A percentile compares a stretch with the other conserved stretches of the same genome.
Conservation (phyloP, 2,797 vertebrate species). For the Glyptemys insculpta region DNA sequence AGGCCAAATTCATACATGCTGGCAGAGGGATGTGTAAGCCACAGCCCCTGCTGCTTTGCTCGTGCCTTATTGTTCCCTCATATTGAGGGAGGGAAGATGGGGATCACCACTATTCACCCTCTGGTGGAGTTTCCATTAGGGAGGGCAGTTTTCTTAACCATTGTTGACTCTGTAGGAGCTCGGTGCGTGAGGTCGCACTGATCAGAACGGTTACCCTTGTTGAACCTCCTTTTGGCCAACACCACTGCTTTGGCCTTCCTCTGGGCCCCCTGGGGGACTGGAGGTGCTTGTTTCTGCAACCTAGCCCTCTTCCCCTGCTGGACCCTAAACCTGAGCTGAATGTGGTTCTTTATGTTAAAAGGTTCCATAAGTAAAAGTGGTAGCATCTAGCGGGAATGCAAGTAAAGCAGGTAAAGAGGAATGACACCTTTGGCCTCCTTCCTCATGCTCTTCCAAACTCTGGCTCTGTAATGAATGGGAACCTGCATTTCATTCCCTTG, state of each 20-base stretch:
- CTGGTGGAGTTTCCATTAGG: not conserved
- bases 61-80: no score
- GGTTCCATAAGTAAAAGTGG: not conserved
- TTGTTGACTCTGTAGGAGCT: no score
- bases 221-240: not conserved
- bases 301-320: fast-evolving
- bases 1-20: not conserved
- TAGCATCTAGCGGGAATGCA: constrained; percentile 17
- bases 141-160: not conserved
- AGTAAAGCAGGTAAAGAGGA: constrained; percentile 16
- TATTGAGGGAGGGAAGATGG: no score
- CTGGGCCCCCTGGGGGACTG: not conserved
- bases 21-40: fast-evolving
- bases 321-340: fast-evolving
- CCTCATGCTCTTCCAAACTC: not conserved
- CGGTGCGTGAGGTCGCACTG: not conserved
- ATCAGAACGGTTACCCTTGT: not conserved
- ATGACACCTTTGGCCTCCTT: not conserved
- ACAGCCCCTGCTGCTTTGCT: not conserved
- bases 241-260: not conserved
- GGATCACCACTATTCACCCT: not conserved
- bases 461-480: fast-evolving
- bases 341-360: constrained; percentile 5
- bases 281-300: not conserved
- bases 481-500: not conserved